A percentile compares a stretch with the other conserved stretches of the same genome.
These are phyloP conservation scores for Cinclus mexicanus DNA, from an alignment of 2,113 vertebrate genomes.

Conservation along the genomic window DNA sequence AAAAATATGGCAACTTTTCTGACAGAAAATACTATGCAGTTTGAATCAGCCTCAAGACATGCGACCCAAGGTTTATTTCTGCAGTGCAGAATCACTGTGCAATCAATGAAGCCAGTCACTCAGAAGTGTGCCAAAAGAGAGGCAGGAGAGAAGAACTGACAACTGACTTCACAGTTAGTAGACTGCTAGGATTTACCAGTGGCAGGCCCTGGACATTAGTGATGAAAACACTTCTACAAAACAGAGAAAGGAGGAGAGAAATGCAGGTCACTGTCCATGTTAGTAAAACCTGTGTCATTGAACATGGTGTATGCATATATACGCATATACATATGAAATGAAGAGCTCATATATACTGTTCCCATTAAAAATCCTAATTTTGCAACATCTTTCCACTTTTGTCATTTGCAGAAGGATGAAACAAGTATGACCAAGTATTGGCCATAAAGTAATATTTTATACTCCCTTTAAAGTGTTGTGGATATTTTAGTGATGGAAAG, in stretches of 20 bases:
- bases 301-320: no score
- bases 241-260: not conserved
- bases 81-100: not conserved
- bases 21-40: not conserved
- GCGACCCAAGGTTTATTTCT: not conserved
- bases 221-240: not conserved
- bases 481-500: not conserved
- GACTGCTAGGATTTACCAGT: not conserved
- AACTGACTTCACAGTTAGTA: not conserved
- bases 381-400: not conserved
- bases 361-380: not conserved
- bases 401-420: not conserved
- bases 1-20: not conserved
- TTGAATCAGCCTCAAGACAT: not conserved
- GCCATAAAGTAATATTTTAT: not conserved
- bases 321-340: no score
- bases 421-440: not conserved
- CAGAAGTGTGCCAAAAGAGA: not conserved
- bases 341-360: accelerated
- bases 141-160: not conserved
- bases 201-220: not conserved
- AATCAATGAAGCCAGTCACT: not conserved
- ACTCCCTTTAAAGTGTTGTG: not conserved
- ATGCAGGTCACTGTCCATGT: not conserved
- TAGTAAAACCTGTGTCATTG: not conserved